These are phyloP conservation scores for Sminthurides aquaticus DNA, from an alignment of 2,888 invertebrate genomes.

Conservation along the genomic window DNA sequence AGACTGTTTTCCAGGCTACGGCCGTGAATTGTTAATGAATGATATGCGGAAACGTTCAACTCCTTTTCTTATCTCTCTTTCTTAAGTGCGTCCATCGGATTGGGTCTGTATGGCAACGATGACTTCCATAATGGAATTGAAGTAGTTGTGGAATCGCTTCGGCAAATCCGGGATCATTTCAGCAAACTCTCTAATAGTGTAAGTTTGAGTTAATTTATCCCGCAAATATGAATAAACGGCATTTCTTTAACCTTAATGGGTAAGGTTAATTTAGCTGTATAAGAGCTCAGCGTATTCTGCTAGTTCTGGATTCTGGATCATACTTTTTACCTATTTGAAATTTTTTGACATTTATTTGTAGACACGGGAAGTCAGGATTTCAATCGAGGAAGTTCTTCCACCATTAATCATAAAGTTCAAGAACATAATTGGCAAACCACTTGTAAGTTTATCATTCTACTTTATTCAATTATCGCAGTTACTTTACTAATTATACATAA, in stretches of 20 bases:
- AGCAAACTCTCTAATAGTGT: slow-evolving; percentile 75
- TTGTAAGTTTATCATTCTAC: not conserved
- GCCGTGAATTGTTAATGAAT: no score
- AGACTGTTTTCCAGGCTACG: no score
- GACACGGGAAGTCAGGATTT: not conserved
- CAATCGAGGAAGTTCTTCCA: slow-evolving; percentile 3
- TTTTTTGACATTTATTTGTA: not conserved
- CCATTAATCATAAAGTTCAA: not conserved
- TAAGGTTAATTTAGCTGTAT: no score
- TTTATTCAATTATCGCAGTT: not conserved
- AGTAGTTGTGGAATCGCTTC: slow-evolving; percentile 69
- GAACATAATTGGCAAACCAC: not conserved
- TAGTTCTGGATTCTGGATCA: not conserved
- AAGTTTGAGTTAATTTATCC: slow-evolving; percentile 63
- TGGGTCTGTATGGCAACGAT: slow-evolving; percentile 89
- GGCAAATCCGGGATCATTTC: slow-evolving; percentile 71
- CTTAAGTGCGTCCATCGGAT: slow-evolving; percentile 68
- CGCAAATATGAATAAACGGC: slow-evolving; percentile 60
- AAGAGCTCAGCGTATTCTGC: no score
- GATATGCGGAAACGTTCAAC: no score
- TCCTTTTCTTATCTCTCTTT: not conserved
- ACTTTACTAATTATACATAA: no score
- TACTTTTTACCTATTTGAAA: not conserved
- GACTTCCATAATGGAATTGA: slow-evolving; percentile 84
- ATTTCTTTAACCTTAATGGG: no score